These are phyloP conservation scores for Thecophora atra DNA, from an alignment of 2,888 invertebrate species.

Conservation along the genomic window DNA sequence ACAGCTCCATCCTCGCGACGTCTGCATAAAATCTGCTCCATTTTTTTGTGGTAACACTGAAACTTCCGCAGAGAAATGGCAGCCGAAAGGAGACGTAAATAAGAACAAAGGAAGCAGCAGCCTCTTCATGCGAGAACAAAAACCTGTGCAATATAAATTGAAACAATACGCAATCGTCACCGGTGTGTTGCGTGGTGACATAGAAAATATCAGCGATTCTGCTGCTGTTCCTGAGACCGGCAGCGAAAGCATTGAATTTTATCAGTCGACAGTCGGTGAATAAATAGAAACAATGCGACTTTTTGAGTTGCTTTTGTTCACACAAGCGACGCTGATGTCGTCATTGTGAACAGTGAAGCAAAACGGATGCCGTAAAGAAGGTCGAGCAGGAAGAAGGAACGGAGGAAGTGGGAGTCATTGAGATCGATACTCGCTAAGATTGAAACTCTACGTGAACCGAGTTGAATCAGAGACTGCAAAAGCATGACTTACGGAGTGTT, in stretches of 20 bases:
- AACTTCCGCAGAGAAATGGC: not conserved
- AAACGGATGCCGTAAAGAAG: not conserved
- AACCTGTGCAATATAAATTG: not conserved
- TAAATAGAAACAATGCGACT: slow-evolving; percentile 8
- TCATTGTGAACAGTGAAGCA: not conserved
- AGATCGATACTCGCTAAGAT: not conserved
- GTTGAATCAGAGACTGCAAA: not conserved
- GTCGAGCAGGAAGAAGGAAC: no score
- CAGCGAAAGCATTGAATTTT: slow-evolving; percentile 17
- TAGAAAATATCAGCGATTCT: not conserved
- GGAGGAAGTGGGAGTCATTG: not conserved
- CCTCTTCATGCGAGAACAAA: not conserved
- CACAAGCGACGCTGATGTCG: not conserved
- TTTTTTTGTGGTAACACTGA: not conserved
- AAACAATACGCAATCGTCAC: not conserved
- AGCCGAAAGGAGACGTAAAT: not conserved
- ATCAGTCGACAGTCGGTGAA: slow-evolving; percentile 26
- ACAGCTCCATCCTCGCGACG: not conserved
- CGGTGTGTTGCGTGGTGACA: no score
- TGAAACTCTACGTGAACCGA: not conserved
- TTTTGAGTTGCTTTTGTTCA: slow-evolving; percentile 16
- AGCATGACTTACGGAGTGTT: not conserved
- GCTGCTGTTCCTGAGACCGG: not conserved
- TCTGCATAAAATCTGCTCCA: not conserved
- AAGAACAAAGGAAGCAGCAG: not conserved